Conservation (phyloP, 2,797 vertebrate species). For the Paratrypauchen microcephalus region DNA sequence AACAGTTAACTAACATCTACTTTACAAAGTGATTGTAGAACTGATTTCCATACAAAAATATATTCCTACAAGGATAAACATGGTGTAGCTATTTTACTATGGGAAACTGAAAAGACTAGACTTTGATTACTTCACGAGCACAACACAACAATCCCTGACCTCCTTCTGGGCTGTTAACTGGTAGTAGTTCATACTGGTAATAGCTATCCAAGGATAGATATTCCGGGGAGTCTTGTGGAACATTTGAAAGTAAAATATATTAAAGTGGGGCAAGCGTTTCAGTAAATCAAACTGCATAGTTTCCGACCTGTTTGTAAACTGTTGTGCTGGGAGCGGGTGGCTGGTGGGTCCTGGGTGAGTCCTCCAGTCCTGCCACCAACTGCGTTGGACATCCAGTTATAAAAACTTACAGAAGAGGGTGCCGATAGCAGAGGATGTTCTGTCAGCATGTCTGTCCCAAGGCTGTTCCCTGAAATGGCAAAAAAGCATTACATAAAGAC, state of each 20-base stretch:
- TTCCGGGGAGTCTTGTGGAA: conserved; percentile 52
- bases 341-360: conserved; percentile 84
- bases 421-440: conserved; percentile 95
- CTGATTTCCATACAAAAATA: neutral
- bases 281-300: neutral
- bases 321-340: conserved; percentile 88
- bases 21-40: neutral
- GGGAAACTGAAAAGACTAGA: neutral
- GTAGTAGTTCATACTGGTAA: conserved; percentile 52
- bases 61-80: neutral
- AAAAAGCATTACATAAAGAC: neutral
- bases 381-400: conserved; percentile 99
- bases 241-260: conserved; percentile 16
- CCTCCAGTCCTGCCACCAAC: conserved; percentile 89
- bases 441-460: conserved; percentile 89
- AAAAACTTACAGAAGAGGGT: conserved; percentile 95
- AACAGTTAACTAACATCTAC: neutral
- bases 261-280: neutral
- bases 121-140: conserved; percentile 12
- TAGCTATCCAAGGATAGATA: conserved; percentile 42
- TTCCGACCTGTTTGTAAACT: conserved; percentile 89
- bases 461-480: conserved; percentile 77
- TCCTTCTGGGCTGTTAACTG: conserved; percentile 49
- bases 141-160: conserved; percentile 60
- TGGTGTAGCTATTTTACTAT: neutral